phyloP scores from a whole-genome alignment of 2,888 invertebrate genomes.

The Axea sp. region DNA sequence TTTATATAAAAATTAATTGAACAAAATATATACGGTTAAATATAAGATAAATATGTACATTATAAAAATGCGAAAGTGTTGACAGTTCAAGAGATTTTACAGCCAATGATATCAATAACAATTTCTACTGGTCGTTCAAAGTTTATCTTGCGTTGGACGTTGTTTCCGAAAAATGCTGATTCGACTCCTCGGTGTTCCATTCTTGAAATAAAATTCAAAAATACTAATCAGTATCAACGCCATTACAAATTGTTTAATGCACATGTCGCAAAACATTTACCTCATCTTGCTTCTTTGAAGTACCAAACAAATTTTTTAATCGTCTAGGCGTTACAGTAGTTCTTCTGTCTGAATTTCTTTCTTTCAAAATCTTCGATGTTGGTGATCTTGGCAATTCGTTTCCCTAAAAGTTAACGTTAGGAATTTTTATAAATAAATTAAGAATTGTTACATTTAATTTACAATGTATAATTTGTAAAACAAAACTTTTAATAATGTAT shows the following conservation, averaged over 20 bases:
- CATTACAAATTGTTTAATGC: no score
- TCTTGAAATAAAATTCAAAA: constrained; percentile 32
- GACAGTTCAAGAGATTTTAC: no score
- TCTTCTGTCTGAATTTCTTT: constrained; percentile 73
- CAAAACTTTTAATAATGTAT: no score
- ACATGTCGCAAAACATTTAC: no score
- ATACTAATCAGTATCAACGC: no score
- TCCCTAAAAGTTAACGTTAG: constrained; percentile 66
- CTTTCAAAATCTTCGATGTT: constrained; percentile 69
- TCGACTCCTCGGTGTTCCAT: constrained; percentile 42
- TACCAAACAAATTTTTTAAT: constrained; percentile 70
- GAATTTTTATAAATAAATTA: constrained; percentile 18
- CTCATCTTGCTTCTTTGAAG: constrained; percentile 73
- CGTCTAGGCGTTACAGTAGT: constrained; percentile 73
- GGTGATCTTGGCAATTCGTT: constrained; percentile 71
- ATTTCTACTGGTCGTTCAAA: background rate
- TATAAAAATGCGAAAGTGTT: no score
- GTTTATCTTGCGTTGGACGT: constrained; percentile 20
- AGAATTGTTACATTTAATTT: constrained; percentile 8
- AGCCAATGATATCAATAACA: no score
- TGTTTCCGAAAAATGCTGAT: constrained; percentile 49
- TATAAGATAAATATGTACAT: no score
- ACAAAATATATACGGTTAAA: no score
- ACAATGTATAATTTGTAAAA: no score
- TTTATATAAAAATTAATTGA: no score